Conservation (phyloP, 2,113 vertebrate genomes). For the Hemichromis elongatus region DNA sequence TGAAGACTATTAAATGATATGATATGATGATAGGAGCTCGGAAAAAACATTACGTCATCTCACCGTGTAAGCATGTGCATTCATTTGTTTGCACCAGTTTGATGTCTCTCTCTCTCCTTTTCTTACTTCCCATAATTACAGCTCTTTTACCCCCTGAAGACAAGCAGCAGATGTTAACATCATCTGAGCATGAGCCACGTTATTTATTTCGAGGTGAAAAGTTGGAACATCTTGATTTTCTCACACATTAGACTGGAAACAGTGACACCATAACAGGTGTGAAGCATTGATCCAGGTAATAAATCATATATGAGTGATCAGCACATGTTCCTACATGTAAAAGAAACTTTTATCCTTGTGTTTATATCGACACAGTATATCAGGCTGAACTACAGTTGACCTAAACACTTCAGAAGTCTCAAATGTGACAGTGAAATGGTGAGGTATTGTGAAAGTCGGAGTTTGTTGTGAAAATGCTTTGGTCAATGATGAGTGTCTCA, state of each 20-base stretch:
- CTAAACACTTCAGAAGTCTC: not conserved
- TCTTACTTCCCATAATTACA: conserved; percentile 22
- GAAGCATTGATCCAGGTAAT: not conserved
- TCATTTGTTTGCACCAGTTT: not conserved
- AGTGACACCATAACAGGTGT: not conserved
- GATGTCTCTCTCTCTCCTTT: not conserved
- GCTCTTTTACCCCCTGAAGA: conserved; percentile 2
- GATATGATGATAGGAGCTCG: not conserved
- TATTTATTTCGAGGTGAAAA: not conserved
- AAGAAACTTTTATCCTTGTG: not conserved
- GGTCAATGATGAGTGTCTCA: not conserved
- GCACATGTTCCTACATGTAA: not conserved
- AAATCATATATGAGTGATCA: conserved; percentile 1
- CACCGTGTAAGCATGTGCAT: not conserved
- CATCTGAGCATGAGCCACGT: not conserved
- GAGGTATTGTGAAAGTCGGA: not conserved
- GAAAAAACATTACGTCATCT: conserved; percentile 4
- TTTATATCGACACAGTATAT: not conserved
- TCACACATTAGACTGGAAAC: conserved; percentile 11
- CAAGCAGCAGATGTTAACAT: conserved; percentile 11
- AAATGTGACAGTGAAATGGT: not conserved
- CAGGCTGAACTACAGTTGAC: conserved; percentile 21
- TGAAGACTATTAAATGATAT: not conserved
- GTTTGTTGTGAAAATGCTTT: conserved; percentile 51
- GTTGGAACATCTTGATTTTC: not conserved